These are phyloP conservation scores for Symphodus melops DNA, from an alignment of 2,113 vertebrate species.

Conservation along the genomic window DNA sequence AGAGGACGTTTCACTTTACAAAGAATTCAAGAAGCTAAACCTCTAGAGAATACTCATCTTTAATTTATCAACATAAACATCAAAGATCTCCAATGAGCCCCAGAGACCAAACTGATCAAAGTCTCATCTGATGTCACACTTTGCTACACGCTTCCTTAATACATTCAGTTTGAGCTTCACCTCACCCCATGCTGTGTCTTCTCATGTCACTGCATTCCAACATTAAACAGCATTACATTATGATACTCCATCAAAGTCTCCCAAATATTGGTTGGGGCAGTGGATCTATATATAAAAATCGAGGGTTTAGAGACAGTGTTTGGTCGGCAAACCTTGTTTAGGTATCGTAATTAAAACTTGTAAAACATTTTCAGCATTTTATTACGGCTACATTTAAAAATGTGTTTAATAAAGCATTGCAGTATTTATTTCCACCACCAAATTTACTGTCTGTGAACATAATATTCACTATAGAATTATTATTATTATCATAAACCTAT, in stretches of 20 bases:
- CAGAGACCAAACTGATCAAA: conserved; percentile 49
- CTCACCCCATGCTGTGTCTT: not conserved
- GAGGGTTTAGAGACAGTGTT: not conserved
- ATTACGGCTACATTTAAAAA: too few species aligned
- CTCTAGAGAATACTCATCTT: conserved; percentile 12
- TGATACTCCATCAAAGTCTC: not conserved
- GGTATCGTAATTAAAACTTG: too few species aligned
- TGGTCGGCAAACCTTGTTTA: too few species aligned
- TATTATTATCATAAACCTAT: too few species aligned
- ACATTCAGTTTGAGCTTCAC: conserved; percentile 22
- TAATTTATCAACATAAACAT: conserved; percentile 40
- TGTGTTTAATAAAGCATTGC: too few species aligned
- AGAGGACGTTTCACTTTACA: conserved; percentile 15
- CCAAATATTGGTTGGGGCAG: not conserved
- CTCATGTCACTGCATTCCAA: conserved; percentile 3
- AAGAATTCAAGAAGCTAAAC: conserved; percentile 10
- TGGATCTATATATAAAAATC: not conserved
- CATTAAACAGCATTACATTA: not conserved
- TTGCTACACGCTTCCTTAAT: conserved; percentile 17
- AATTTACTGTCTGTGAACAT: too few species aligned
- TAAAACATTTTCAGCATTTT: too few species aligned
- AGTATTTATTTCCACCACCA: too few species aligned
- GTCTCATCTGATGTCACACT: conserved; percentile 11
- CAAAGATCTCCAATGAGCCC: conserved; percentile 32
- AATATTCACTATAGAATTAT: too few species aligned